Percentiles rank a stretch among this genome's conserved stretches.
These are phyloP conservation scores for Drosophila borealis DNA, from an alignment of 2,888 invertebrate genomes.

Conservation along the genomic window DNA sequence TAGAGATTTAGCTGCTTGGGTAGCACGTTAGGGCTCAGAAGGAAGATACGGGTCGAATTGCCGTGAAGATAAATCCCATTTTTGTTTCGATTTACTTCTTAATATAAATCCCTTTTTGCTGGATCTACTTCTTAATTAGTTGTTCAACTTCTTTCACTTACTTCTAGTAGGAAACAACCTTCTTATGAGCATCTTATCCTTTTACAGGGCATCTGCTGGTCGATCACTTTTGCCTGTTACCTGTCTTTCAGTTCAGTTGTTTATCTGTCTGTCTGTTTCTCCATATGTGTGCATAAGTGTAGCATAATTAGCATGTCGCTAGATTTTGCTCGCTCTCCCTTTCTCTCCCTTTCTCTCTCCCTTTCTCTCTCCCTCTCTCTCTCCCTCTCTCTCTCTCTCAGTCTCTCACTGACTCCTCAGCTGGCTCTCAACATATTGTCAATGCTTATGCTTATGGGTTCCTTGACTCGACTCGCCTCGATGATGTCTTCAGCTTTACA, in stretches of 20 bases:
- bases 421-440: slow-evolving; percentile 55
- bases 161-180: no score
- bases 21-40: no score
- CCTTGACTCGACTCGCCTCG: slow-evolving; percentile 62
- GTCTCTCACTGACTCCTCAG: slow-evolving; percentile 2
- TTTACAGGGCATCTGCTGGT: background rate
- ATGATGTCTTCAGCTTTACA: slow-evolving; percentile 21
- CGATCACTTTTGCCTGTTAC: background rate
- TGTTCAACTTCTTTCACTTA: no score
- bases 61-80: no score
- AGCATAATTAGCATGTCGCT: slow-evolving; percentile 74
- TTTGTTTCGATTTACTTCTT: no score
- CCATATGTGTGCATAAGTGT: slow-evolving; percentile 55
- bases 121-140: no score
- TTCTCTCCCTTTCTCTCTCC: slow-evolving; percentile 1
- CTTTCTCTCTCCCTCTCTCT: background rate
- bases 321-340: slow-evolving; percentile 16
- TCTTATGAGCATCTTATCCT: no score
- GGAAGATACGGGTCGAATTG: no score
- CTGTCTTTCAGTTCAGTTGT: background rate
- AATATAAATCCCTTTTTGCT: no score
- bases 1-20: no score
- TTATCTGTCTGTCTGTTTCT: slow-evolving; percentile 7
- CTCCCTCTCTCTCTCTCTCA: slow-evolving; percentile 6
- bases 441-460: slow-evolving; percentile 66